Conservation (phyloP, 2,797 vertebrate species). For the Parauchenoglanis ngamensis region DNA sequence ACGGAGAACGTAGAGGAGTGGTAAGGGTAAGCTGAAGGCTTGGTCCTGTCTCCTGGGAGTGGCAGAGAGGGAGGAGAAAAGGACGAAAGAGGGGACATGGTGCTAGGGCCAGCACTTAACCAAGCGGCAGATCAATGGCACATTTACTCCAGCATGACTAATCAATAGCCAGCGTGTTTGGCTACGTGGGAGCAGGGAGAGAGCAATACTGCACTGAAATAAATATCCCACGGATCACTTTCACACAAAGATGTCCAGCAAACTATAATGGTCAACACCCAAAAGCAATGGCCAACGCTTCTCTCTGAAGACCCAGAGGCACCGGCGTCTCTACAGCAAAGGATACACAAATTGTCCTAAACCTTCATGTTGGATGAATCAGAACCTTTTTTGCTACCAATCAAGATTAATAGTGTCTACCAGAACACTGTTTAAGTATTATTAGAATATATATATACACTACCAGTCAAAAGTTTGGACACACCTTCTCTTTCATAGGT, state of each 20-base stretch:
- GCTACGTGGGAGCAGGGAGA: constrained; percentile 46
- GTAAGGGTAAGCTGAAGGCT: background rate
- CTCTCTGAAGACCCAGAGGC: constrained; percentile 20
- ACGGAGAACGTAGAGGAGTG: too few relatives aligned
- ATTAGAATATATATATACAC: too few relatives aligned
- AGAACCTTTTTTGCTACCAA: background rate
- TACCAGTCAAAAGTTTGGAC: too few relatives aligned
- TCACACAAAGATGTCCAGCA: constrained; percentile 44
- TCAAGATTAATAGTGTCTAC: background rate
- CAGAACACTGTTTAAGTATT: background rate
- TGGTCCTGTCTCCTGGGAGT: constrained; percentile 20
- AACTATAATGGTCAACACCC: constrained; percentile 47
- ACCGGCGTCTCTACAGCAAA: background rate
- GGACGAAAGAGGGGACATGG: constrained; percentile 8
- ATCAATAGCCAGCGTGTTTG: constrained; percentile 60
- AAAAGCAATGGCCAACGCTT: constrained; percentile 18
- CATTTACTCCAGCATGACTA: constrained; percentile 58
- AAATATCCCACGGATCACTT: constrained; percentile 53
- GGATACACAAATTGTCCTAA: background rate
- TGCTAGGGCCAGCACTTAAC: constrained; percentile 43
- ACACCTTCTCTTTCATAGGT: too few relatives aligned
- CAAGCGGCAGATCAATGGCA: constrained; percentile 58
- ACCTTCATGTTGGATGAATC: background rate
- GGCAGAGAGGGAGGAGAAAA: constrained; percentile 13
- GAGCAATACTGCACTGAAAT: constrained; percentile 45